These are phyloP conservation scores for Alfaro cultratus DNA, from an alignment of 2,797 vertebrate genomes.

Conservation along the genomic window DNA sequence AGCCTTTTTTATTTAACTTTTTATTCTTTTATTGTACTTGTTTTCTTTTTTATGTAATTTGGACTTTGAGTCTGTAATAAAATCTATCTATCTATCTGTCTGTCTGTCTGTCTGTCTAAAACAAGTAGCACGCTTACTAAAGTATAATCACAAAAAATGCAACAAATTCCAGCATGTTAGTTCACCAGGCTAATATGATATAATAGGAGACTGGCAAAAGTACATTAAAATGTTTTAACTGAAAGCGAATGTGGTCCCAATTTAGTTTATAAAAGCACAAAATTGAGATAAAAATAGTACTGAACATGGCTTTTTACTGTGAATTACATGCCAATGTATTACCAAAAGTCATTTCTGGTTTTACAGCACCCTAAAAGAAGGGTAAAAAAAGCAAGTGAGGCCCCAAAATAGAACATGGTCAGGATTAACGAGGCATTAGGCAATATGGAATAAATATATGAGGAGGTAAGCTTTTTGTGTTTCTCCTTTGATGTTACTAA, in stretches of 20 bases:
- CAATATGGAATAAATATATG: constrained; percentile 15
- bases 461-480: neutral
- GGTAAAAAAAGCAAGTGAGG: neutral
- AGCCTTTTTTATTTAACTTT: too few relatives aligned
- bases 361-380: neutral
- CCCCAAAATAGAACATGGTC: constrained; percentile 6
- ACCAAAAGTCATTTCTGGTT: neutral
- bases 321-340: neutral
- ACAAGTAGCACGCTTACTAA: neutral
- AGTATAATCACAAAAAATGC: neutral
- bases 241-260: neutral
- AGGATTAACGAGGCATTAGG: neutral
- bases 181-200: neutral
- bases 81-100: too few relatives aligned
- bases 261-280: neutral
- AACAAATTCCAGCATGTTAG: neutral
- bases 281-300: neutral
- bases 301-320: neutral
- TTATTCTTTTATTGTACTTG: too few relatives aligned
- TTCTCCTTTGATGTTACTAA: constrained; percentile 11
- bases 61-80: too few relatives aligned
- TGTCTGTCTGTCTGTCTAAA: neutral
- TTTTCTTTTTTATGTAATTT: too few relatives aligned
- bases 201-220: neutral
- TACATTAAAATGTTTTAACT: neutral